phyloP scores from a whole-genome alignment of 1,140 invertebrate genomes.

The Andricus grossulariae region DNA sequence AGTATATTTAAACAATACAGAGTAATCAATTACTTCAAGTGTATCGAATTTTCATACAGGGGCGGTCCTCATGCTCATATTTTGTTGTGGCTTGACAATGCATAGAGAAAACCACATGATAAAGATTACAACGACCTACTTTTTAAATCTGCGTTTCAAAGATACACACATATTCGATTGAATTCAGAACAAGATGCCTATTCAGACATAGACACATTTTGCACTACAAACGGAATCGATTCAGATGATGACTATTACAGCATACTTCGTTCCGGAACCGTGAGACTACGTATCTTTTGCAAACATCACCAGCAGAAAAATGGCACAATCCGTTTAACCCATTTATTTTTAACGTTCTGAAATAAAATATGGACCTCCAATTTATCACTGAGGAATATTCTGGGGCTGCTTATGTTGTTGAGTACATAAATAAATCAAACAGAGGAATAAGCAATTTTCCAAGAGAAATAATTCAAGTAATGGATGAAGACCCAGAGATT shows the following conservation, averaged over 20 bases:
- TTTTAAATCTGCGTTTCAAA: slow-evolving; percentile 43
- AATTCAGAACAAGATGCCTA: slow-evolving; percentile 46
- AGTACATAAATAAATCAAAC: slow-evolving; percentile 67
- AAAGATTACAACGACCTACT: slow-evolving; percentile 39
- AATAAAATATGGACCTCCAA: slow-evolving; percentile 68
- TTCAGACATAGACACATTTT: slow-evolving; percentile 33
- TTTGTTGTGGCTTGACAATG: slow-evolving; percentile 55
- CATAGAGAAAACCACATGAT: slow-evolving; percentile 58
- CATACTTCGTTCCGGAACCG: slow-evolving; percentile 54
- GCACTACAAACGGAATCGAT: slow-evolving; percentile 46
- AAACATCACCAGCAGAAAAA: slow-evolving; percentile 54
- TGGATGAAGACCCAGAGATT: slow-evolving; percentile 38
- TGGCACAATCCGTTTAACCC: slow-evolving; percentile 65
- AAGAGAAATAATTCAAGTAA: slow-evolving; percentile 46
- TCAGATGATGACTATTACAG: slow-evolving; percentile 55
- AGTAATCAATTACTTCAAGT: slow-evolving; percentile 59
- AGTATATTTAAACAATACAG: slow-evolving; percentile 56
- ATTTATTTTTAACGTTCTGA: slow-evolving; percentile 52
- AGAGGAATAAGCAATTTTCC: slow-evolving; percentile 64
- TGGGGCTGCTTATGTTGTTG: slow-evolving; percentile 59
- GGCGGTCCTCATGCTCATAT: slow-evolving; percentile 66
- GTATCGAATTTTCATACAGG: slow-evolving; percentile 67
- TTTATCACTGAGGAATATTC: slow-evolving; percentile 68
- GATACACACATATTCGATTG: slow-evolving; percentile 41
- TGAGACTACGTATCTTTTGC: slow-evolving; percentile 49